Conservation (phyloP, 2,113 vertebrate genomes). For the Phaethon lepturus region DNA sequence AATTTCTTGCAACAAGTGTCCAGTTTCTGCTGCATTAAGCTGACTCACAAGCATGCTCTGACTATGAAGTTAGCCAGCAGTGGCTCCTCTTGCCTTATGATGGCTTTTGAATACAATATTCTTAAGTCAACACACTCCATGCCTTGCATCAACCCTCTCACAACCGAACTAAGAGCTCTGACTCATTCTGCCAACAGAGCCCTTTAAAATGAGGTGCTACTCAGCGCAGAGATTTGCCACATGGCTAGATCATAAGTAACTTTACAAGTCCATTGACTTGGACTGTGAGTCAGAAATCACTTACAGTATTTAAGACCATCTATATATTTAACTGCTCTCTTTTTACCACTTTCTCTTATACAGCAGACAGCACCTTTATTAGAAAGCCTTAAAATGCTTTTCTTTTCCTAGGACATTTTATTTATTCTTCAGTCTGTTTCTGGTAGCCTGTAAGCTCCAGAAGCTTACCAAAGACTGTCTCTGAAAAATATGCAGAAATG, state of each 20-base stretch:
- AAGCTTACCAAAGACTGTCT: not conserved
- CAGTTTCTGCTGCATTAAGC: not conserved
- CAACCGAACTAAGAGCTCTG: not conserved
- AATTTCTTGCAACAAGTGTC: not conserved
- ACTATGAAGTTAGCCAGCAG: not conserved
- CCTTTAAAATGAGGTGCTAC: not conserved
- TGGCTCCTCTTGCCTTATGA: not conserved
- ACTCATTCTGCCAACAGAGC: not conserved
- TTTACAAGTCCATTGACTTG: not conserved
- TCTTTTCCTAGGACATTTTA: not conserved
- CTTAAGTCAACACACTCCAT: not conserved
- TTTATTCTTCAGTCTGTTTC: not conserved
- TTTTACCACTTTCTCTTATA: not conserved
- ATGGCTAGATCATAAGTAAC: not conserved
- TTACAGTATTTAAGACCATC: conserved; percentile 13
- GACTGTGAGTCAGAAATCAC: conserved; percentile 2
- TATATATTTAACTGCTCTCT: conserved; percentile 1
- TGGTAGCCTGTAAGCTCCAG: not conserved
- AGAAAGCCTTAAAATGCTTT: not conserved
- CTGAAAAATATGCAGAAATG: not conserved
- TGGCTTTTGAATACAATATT: not conserved
- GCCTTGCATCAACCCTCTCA: not conserved
- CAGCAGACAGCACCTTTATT: not conserved
- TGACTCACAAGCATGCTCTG: not conserved
- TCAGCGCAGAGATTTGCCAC: not conserved